Evolutionary conservation across 2,113 vertebrate species (phyloP).

Genomic region (Ptilorrhoa leucosticta): DNA sequence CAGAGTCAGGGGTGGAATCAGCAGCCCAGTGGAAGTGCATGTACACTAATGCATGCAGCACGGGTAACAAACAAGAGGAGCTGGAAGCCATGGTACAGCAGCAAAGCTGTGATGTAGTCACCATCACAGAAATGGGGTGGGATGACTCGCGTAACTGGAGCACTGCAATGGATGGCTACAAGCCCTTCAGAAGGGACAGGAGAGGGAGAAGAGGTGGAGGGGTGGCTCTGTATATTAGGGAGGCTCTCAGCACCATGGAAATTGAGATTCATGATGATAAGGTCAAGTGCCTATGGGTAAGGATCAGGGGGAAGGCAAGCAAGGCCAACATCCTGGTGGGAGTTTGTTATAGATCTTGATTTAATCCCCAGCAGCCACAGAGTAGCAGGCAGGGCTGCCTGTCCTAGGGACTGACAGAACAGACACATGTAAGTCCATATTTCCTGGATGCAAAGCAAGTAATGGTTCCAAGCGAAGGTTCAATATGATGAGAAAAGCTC

Average conservation of each 20-base stretch:
- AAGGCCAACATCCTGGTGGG: too few relatives aligned
- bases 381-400: not conserved
- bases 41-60: rapidly evolving
- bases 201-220: not conserved
- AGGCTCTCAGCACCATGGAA: not conserved
- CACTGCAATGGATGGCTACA: not conserved
- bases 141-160: not conserved
- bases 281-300: too few relatives aligned
- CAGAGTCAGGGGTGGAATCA: not conserved
- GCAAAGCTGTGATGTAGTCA: not conserved
- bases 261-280: not conserved
- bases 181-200: not conserved
- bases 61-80: not conserved
- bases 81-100: not conserved
- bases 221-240: not conserved
- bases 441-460: not conserved
- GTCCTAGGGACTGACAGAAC: not conserved
- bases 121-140: rapidly evolving
- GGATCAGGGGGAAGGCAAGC: too few relatives aligned
- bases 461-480: not conserved
- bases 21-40: not conserved
- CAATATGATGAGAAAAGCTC: not conserved
- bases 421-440: not conserved
- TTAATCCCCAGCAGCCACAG: not conserved
- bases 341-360: not conserved